Percentiles rank a stretch among this genome's conserved stretches.
Conservation (phyloP, 2,797 vertebrate genomes). For the Lithobates pipiens region DNA sequence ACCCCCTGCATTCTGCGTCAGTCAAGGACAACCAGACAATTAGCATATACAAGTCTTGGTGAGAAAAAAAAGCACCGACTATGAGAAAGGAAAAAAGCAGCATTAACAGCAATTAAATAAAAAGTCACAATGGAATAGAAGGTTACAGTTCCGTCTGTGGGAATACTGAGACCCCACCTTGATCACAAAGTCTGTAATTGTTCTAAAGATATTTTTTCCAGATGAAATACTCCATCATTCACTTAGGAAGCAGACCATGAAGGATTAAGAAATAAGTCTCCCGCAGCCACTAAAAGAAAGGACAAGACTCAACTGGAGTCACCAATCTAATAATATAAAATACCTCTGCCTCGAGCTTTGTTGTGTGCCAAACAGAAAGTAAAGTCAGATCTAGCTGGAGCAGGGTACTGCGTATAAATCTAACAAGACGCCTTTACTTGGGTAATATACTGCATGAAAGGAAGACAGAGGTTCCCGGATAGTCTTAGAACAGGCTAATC, state of each 20-base stretch:
- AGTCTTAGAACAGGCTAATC: background rate
- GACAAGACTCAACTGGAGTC: constrained; percentile 1
- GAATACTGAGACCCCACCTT: constrained; percentile 36
- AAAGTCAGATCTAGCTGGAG: background rate
- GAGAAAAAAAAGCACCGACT: too few species aligned
- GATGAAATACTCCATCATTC: constrained; percentile 50
- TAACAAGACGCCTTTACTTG: background rate
- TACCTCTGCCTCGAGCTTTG: constrained; percentile 13
- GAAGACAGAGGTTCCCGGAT: background rate
- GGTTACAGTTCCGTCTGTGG: background rate
- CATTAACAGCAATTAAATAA: background rate
- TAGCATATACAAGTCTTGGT: too few species aligned
- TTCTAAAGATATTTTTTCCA: constrained; percentile 42
- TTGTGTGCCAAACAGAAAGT: constrained; percentile 23
- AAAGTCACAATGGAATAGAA: background rate
- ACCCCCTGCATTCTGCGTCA: too few species aligned
- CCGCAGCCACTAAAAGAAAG: constrained; percentile 38
- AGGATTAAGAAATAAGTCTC: constrained; percentile 43
- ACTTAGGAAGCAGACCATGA: constrained; percentile 55
- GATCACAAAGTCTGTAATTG: constrained; percentile 40
- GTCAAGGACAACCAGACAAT: too few species aligned
- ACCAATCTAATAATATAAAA: constrained; percentile 32
- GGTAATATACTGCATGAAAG: background rate
- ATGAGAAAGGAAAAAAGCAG: background rate
- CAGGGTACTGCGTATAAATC: constrained; percentile 1